A percentile compares a stretch with the other conserved stretches of the same genome.
phyloP scores from a whole-genome alignment of 1,140 invertebrate species.

The Caenorhabditis latens region DNA sequence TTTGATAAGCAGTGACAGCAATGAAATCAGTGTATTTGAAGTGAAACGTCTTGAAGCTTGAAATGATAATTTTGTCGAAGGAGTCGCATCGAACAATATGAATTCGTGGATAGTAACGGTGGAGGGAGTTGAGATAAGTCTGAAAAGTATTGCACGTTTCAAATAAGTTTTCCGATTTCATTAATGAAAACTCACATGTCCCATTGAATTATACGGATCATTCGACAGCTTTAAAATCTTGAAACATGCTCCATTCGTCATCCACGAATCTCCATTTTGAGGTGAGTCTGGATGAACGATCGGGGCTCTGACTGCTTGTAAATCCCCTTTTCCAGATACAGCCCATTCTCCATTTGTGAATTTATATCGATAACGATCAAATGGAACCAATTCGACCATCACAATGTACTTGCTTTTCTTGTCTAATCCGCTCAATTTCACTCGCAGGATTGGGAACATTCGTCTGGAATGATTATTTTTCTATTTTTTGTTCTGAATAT shows the following conservation, averaged over 20 bases:
- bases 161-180: not conserved
- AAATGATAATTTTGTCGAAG: conserved; percentile 89
- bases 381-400: not conserved
- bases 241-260: not conserved
- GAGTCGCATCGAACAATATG: conserved; percentile 97
- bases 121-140: not conserved
- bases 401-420: conserved; percentile 7
- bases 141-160: not conserved
- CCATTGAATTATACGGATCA: not conserved
- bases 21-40: conserved; percentile 97
- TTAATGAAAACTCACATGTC: not conserved
- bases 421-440: not conserved
- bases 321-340: not conserved
- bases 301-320: not conserved
- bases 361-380: not conserved
- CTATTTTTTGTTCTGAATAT: not conserved
- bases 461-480: not conserved
- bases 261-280: not conserved
- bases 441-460: not conserved
- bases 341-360: not conserved
- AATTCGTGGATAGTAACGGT: conserved; percentile 87
- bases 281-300: not conserved
- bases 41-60: conserved; percentile 90
- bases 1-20: conserved; percentile 98
- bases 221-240: not conserved